These are phyloP conservation scores for Leucophenga montana DNA, from an alignment of 2,888 invertebrate genomes.

Conservation along the genomic window DNA sequence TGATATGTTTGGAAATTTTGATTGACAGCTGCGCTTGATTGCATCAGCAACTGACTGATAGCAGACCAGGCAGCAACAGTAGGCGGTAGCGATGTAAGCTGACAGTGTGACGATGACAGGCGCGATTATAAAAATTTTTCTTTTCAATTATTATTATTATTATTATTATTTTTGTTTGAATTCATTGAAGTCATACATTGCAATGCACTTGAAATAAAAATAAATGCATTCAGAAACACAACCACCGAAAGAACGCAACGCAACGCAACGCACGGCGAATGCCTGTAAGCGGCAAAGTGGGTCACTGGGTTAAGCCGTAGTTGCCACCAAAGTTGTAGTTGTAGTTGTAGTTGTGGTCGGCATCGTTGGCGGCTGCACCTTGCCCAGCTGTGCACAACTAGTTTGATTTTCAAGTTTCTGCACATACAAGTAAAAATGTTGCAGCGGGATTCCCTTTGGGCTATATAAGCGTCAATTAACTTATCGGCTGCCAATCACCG, in stretches of 20 bases:
- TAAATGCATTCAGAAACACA: no score
- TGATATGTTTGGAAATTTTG: no score
- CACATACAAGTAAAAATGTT: no score
- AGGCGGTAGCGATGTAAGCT: constrained; percentile 12
- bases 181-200: constrained; percentile 21
- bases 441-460: neutral
- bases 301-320: constrained; percentile 4
- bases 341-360: no score
- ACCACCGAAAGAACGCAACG: no score
- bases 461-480: constrained; percentile 8
- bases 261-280: neutral
- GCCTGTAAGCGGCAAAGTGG: neutral
- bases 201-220: neutral
- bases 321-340: no score
- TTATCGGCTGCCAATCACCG: neutral
- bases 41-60: no score
- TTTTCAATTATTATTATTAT: constrained; percentile 4
- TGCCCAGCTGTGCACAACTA: no score
- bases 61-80: constrained; percentile 34
- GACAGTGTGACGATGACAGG: neutral
- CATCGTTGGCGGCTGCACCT: no score
- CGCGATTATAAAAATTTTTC: neutral
- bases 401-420: no score
- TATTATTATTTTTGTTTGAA: constrained; percentile 8
- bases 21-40: no score